These are phyloP conservation scores for Mugil cephalus DNA, from an alignment of 2,113 vertebrate genomes.

Conservation along the genomic window DNA sequence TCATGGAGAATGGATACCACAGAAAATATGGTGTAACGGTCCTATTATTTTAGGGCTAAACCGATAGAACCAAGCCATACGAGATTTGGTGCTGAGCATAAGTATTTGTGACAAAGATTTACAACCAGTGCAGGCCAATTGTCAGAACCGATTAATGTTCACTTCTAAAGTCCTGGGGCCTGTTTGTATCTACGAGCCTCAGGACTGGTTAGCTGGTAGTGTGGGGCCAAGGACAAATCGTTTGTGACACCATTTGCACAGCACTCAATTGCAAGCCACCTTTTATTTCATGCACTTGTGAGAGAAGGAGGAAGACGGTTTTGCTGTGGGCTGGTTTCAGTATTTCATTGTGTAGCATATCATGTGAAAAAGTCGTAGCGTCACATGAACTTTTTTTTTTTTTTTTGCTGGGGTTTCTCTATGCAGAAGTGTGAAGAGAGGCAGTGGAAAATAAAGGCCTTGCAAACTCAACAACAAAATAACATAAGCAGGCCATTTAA, in stretches of 20 bases:
- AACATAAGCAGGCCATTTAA: constrained; percentile 30
- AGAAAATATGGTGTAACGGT: constrained; percentile 19
- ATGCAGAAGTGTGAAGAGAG: constrained; percentile 7
- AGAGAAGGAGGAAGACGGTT: constrained; percentile 23
- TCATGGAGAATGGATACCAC: constrained; percentile 5
- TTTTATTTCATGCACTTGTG: constrained; percentile 72
- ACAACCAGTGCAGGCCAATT: constrained; percentile 83
- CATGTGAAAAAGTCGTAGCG: constrained; percentile 57
- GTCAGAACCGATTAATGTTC: constrained; percentile 88
- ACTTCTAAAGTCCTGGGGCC: constrained; percentile 79
- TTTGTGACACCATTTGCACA: constrained; percentile 88
- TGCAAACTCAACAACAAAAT: constrained; percentile 27
- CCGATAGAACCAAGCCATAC: constrained; percentile 59
- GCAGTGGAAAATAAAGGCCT: constrained; percentile 23
- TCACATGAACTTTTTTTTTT: constrained; percentile 47
- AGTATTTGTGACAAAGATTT: constrained; percentile 88
- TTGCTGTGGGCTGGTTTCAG: constrained; percentile 49
- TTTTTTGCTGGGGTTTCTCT: background rate
- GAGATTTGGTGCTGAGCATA: constrained; percentile 80
- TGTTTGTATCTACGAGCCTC: constrained; percentile 79
- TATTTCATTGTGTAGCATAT: constrained; percentile 58
- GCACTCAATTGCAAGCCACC: constrained; percentile 83
- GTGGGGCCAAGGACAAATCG: constrained; percentile 83
- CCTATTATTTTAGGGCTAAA: constrained; percentile 30
- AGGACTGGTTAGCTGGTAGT: constrained; percentile 86